phyloP scores from a whole-genome alignment of 2,888 invertebrate species.

The Serrognathus titanus region DNA sequence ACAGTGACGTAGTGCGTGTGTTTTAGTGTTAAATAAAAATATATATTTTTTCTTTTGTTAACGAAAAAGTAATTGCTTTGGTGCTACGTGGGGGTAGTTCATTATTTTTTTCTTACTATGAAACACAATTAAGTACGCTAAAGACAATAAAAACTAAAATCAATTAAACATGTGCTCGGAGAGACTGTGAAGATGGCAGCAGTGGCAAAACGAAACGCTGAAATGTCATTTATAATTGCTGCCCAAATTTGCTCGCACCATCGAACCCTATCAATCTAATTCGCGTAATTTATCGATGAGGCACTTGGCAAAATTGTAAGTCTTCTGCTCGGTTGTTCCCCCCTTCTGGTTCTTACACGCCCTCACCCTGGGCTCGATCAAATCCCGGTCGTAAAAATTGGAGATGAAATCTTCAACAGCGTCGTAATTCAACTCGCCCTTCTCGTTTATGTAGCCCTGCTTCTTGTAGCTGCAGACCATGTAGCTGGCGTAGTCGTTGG shows the following conservation, averaged over 20 bases:
- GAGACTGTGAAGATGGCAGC: no score
- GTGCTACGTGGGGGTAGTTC: background rate
- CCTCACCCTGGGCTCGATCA: background rate
- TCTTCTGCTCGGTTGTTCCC: conserved; percentile 2
- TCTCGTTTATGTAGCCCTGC: conserved; percentile 10
- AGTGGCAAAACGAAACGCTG: no score
- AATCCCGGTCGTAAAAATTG: background rate
- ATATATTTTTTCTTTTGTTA: no score
- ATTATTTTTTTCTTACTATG: background rate
- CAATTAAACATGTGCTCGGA: no score
- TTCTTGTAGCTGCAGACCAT: conserved; percentile 13
- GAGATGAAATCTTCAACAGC: conserved; percentile 8
- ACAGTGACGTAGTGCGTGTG: no score
- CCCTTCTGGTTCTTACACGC: conserved; percentile 6
- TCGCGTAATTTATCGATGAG: conserved; percentile 6
- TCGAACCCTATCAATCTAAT: background rate
- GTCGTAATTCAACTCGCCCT: conserved; percentile 4
- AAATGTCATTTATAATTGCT: no score
- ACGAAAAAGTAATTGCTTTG: no score
- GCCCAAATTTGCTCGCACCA: no score
- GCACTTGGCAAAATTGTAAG: conserved; percentile 10
- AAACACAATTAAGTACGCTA: background rate
- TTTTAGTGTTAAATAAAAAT: no score
- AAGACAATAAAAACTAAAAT: no score
- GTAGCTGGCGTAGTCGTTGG: conserved; percentile 2